These are phyloP conservation scores for Malurus elegans DNA, from an alignment of 2,113 vertebrate genomes.

Conservation along the genomic window DNA sequence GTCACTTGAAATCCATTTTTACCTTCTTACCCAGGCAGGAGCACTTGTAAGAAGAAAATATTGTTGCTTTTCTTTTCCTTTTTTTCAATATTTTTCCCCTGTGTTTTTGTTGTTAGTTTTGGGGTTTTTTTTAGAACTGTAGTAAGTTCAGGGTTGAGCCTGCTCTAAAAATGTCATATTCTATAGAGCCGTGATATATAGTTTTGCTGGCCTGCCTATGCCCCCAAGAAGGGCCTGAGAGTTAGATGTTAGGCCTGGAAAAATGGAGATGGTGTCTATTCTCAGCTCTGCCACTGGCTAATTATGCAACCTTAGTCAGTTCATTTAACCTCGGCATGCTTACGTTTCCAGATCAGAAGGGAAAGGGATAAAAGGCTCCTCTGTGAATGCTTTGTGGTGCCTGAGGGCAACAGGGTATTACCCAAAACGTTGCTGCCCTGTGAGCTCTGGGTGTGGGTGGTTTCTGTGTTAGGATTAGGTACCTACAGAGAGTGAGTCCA, in stretches of 20 bases:
- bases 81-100: not conserved
- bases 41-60: not conserved
- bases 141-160: not conserved
- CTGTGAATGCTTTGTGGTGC: not conserved
- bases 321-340: not conserved
- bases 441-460: not conserved
- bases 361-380: not conserved
- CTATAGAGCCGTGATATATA: not conserved
- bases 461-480: not conserved
- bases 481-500: not conserved
- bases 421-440: not conserved
- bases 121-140: not conserved
- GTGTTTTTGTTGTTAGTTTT: not conserved
- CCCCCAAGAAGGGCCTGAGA: not conserved
- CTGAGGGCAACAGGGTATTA: not conserved
- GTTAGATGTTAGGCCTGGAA: not conserved
- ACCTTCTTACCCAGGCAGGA: not conserved
- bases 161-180: constrained; percentile 47
- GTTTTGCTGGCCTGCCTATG: not conserved
- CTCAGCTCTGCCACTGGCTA: constrained; percentile 29
- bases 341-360: not conserved
- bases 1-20: constrained; percentile 11
- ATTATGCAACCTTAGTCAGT: not conserved
- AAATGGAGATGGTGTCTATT: constrained; percentile 13
- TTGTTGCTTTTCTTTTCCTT: not conserved